Evolutionary conservation across 2,888 invertebrate genomes (phyloP), one percentile per base, ranked within the genome.

Genomic region (Cephus nigrinus): DNA sequence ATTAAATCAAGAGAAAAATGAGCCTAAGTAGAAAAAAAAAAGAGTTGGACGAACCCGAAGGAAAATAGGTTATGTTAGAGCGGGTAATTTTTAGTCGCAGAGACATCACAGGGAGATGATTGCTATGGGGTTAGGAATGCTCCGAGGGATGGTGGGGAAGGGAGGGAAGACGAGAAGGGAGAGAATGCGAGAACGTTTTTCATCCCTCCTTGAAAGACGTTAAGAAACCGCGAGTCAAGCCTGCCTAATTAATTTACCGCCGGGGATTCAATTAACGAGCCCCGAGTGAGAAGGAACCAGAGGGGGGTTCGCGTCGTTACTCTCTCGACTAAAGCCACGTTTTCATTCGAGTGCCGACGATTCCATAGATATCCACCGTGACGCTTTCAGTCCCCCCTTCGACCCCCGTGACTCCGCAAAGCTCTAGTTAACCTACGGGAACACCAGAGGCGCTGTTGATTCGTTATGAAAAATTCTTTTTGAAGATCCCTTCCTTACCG

Each of bases 241-340:
- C 75, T 76, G 76, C 79, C 80, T 82, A 81, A 82, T 81, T 84
- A 79, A 81, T 81, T 81, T 77, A 83, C 81, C 80, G 71, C 79
- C 71, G 78, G 78, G 80, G 79, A 80, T 81, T 81, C 84, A 80
- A 82, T 84, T 80, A 81, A 80, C 79, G 78, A 77, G 78, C 68
- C 15, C 40, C 77, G 68, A 78, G 69, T 12, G 74, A 75, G 32
- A 36, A 36, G 30, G 55, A 23, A 55, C 23, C 55, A 55, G 55
- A 55, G 55, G 55, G 55, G 55, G 55, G 55, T 9, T 55, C 12
- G 55, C 12, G 55, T 55, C 55, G 23, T 55, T 55, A 23, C 23
- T 23, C 55, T 23, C 55, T 23, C 1, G 23, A 23, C 23, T 23
- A 55, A 55, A 23, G 55, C 23, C 55, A 55, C 55, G 55, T 55